A percentile compares a stretch with the other conserved stretches of the same genome.
Conservation (phyloP, 2,888 invertebrate genomes). For the Magallana nippona region DNA sequence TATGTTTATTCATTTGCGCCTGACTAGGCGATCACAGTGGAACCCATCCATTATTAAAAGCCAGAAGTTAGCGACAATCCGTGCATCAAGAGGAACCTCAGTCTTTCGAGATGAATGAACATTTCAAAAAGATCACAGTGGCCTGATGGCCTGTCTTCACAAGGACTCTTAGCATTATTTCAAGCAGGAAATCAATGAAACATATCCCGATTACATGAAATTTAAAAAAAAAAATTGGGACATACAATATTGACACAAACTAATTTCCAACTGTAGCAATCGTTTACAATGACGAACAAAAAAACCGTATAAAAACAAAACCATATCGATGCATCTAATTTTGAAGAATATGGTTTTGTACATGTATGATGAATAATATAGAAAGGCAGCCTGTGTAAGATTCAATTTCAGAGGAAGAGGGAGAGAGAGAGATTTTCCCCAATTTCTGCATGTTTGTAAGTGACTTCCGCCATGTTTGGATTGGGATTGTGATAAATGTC, state of each 20-base stretch:
- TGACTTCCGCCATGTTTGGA: neutral
- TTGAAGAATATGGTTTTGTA: too few species aligned
- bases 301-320: too few species aligned
- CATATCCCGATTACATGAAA: neutral
- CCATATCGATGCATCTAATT: too few species aligned
- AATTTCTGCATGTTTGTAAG: neutral
- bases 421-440: neutral
- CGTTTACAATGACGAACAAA: too few species aligned
- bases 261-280: too few species aligned
- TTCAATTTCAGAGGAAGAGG: too few species aligned
- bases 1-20: constrained; percentile 41
- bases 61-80: constrained; percentile 29
- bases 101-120: constrained; percentile 31
- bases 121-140: constrained; percentile 26
- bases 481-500: neutral
- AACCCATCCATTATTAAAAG: constrained; percentile 36
- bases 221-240: constrained; percentile 7
- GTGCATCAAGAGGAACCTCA: constrained; percentile 10
- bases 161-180: constrained; percentile 20
- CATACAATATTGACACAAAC: neutral
- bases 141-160: constrained; percentile 21
- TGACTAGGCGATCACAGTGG: constrained; percentile 37
- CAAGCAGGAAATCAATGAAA: neutral
- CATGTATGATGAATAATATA: too few species aligned
- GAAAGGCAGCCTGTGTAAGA: too few species aligned